A percentile compares a stretch with the other conserved stretches of the same genome.
Conservation (phyloP, 1,140 invertebrate species). For the Oryzaephilus surinamensis region DNA sequence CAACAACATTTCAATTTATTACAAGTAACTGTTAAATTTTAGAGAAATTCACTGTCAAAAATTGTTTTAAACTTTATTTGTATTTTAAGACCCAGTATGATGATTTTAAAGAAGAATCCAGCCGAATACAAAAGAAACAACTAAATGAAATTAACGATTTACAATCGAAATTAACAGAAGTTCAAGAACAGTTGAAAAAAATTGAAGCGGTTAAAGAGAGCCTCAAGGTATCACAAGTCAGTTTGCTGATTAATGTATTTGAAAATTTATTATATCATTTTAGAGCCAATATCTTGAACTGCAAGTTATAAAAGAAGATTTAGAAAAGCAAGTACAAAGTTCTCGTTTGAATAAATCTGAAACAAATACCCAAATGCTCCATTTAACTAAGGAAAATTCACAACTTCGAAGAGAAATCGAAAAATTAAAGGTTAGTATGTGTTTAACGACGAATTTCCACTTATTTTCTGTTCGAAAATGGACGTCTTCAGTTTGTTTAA, state of each 20-base stretch:
- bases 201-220: slow-evolving; percentile 18
- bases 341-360: no score
- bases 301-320: slow-evolving; percentile 16
- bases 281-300: slow-evolving; percentile 17
- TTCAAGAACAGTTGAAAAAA: slow-evolving; percentile 26
- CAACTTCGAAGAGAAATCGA: no score
- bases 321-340: slow-evolving; percentile 22
- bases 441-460: no score
- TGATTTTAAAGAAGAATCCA: slow-evolving; percentile 30
- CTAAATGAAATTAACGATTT: slow-evolving; percentile 30
- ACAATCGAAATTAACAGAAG: slow-evolving; percentile 29
- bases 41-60: no score
- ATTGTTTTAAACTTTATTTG: slow-evolving; percentile 21
- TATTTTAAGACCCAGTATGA: slow-evolving; percentile 30
- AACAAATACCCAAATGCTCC: no score
- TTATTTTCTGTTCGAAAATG: no score
- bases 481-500: no score
- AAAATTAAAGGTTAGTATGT: no score
- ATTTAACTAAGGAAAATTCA: no score
- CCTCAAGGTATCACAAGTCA: slow-evolving; percentile 21
- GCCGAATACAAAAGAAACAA: slow-evolving; percentile 29
- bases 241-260: neutral
- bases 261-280: slow-evolving; percentile 3
- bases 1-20: slow-evolving; percentile 39
- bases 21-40: no score